A percentile compares a stretch with the other conserved stretches of the same genome.
Evolutionary conservation across 2,888 invertebrate genomes (phyloP).

Genomic region (Tipula vernalis): DNA sequence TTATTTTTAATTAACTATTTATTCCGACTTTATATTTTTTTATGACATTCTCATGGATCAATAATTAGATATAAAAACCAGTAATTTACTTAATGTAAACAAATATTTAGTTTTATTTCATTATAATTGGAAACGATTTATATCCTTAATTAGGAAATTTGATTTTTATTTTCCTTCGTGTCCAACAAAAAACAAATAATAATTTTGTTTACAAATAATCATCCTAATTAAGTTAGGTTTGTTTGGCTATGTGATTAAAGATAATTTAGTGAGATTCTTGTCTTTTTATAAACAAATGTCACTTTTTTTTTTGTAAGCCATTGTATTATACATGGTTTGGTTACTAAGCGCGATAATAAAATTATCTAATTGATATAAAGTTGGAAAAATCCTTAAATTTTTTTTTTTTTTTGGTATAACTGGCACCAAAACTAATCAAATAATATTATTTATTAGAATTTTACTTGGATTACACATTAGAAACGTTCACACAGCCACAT

Average conservation of each 20-base stretch:
- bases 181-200: background rate
- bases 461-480: background rate
- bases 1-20: background rate
- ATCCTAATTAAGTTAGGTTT: background rate
- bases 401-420: background rate
- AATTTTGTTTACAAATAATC: background rate
- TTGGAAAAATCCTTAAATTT: no score
- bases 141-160: background rate
- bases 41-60: no score
- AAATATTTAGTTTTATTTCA: background rate
- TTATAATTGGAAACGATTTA: background rate
- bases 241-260: background rate
- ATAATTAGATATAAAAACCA: background rate
- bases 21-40: background rate
- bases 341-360: background rate
- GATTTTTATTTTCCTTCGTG: background rate
- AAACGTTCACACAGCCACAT: background rate
- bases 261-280: background rate
- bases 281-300: background rate
- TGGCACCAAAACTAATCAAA: background rate
- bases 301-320: background rate
- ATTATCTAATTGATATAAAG: background rate
- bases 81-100: background rate
- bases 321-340: background rate
- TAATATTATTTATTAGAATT: background rate